A percentile compares a stretch with the other conserved stretches of the same genome.
phyloP scores from a whole-genome alignment of 1,140 invertebrate genomes.

The Nebria ingens region DNA sequence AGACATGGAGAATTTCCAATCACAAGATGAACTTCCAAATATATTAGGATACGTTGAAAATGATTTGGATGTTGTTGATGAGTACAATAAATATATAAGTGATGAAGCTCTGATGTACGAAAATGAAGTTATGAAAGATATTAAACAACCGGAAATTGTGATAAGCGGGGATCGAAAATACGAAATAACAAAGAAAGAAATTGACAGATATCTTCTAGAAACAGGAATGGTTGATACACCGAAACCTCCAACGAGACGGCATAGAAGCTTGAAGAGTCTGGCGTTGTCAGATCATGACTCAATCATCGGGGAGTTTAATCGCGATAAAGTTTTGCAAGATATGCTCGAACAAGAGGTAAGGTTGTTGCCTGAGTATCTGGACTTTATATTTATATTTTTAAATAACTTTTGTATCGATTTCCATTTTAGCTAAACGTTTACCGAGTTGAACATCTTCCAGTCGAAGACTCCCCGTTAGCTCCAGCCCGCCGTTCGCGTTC shows the following conservation, averaged over 20 bases:
- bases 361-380: slow-evolving; percentile 8
- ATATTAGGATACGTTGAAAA: slow-evolving; percentile 1
- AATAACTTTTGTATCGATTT: slow-evolving; percentile 12
- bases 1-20: slow-evolving; percentile 17
- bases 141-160: slow-evolving; percentile 38
- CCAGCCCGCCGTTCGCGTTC: slow-evolving; percentile 34
- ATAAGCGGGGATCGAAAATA: slow-evolving; percentile 20
- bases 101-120: slow-evolving; percentile 37
- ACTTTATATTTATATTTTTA: slow-evolving; percentile 11
- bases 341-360: slow-evolving; percentile 19
- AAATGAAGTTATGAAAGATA: slow-evolving; percentile 35
- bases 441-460: slow-evolving; percentile 47
- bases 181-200: slow-evolving; percentile 10
- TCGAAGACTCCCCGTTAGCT: slow-evolving; percentile 36
- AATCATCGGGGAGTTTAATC: slow-evolving; percentile 35
- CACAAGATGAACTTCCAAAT: background rate
- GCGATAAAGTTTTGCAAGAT: slow-evolving; percentile 27
- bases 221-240: slow-evolving; percentile 17
- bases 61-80: background rate
- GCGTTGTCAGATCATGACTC: slow-evolving; percentile 37
- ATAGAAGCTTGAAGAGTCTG: slow-evolving; percentile 32
- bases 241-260: slow-evolving; percentile 29
- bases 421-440: slow-evolving; percentile 48
- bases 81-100: slow-evolving; percentile 4
- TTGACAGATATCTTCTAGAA: slow-evolving; percentile 2